Percentiles rank a stretch among this genome's conserved stretches.
phyloP scores from a whole-genome alignment of 2,113 vertebrate genomes.

The Cinclus cinclus region DNA sequence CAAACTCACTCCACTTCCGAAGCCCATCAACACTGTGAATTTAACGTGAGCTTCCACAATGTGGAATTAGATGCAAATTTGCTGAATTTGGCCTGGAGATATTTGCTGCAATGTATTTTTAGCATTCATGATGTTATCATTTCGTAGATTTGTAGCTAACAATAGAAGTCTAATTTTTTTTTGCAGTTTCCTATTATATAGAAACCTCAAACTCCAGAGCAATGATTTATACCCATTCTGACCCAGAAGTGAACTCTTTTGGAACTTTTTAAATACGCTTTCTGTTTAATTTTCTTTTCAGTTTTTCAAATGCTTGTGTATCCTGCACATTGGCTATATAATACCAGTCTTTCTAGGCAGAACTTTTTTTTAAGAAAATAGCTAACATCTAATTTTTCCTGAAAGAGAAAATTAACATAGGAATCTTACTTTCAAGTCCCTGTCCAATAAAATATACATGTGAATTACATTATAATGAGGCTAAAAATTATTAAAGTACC shows the following conservation, averaged over 20 bases:
- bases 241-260: not conserved
- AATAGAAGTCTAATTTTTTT: not conserved
- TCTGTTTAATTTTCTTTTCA: not conserved
- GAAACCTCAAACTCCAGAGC: not conserved
- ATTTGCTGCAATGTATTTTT: not conserved
- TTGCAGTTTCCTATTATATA: not conserved
- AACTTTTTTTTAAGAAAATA: not conserved
- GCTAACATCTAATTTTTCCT: not conserved
- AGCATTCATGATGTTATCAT: not conserved
- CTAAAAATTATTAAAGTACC: not conserved
- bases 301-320: not conserved
- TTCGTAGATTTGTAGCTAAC: constrained; percentile 16
- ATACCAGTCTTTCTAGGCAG: not conserved
- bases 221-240: not conserved
- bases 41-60: not conserved
- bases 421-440: not conserved
- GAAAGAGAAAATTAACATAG: not conserved
- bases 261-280: not conserved
- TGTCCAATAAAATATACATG: not conserved
- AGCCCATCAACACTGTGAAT: not conserved
- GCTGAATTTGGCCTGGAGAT: not conserved
- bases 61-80: constrained; percentile 7
- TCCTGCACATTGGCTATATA: not conserved
- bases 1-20: not conserved
- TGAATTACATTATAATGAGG: not conserved